These are phyloP conservation scores for Ceratosolen fusciceps DNA, from an alignment of 1,140 invertebrate species.

Conservation along the genomic window DNA sequence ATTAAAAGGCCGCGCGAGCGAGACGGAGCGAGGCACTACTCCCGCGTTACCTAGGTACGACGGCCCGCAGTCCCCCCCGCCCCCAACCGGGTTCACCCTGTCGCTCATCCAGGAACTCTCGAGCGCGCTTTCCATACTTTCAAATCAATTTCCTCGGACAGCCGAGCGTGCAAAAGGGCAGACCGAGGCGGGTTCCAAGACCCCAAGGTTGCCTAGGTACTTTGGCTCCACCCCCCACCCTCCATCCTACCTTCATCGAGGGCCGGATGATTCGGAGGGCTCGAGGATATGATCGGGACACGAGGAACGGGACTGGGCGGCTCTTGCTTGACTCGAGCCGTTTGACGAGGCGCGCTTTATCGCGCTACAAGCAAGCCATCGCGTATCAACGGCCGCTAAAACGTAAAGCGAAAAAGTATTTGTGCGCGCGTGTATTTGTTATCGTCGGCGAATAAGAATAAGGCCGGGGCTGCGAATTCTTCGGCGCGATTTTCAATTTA, in stretches of 20 bases:
- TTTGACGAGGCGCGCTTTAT: too few relatives aligned
- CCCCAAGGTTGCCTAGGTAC: not conserved
- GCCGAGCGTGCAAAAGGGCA: not conserved
- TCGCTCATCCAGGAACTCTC: not conserved
- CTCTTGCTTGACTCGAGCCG: too few relatives aligned
- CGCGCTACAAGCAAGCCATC: too few relatives aligned
- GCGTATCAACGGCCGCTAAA: too few relatives aligned
- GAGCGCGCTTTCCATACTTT: conserved; percentile 15
- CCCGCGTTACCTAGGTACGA: not conserved
- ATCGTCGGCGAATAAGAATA: too few relatives aligned
- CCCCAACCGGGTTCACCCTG: not conserved
- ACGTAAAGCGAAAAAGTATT: too few relatives aligned
- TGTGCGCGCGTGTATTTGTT: too few relatives aligned
- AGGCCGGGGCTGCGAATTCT: too few relatives aligned
- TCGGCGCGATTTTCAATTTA: too few relatives aligned
- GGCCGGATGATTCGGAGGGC: too few relatives aligned
- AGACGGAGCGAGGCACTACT: not conserved
- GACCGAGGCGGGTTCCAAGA: not conserved
- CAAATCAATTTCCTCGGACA: not conserved
- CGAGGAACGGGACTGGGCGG: too few relatives aligned
- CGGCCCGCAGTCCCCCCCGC: not conserved
- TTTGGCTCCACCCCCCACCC: not conserved
- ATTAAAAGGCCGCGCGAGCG: conserved; percentile 27
- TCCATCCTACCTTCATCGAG: not conserved
- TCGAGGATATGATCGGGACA: too few relatives aligned